Evolutionary conservation across 2,888 invertebrate species (phyloP), one percentile per base, ranked within the genome.

Genomic region (Nysson spinosus): DNA sequence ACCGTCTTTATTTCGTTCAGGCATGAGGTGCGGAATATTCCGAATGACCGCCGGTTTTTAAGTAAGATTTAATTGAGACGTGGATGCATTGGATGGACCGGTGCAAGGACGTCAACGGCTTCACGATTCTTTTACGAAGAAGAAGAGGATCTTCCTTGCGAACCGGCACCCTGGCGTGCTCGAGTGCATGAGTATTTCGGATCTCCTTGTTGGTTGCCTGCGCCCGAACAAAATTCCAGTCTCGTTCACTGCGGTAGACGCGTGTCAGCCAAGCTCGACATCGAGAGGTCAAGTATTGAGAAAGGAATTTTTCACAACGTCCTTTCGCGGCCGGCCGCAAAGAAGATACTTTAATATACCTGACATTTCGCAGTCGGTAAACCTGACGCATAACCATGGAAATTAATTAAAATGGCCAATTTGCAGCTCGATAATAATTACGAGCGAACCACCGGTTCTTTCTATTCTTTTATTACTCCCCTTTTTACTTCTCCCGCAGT

Each of bases 21-120:
- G 40, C 57, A 64, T 47, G 54, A 68, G 60, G 39, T 60, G 60
- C 35, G 32, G 60, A 61, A 60, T 42, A 51, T 60, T 46, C 50
- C 54, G 54, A 56, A 52, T 51, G 46, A 40, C 19, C 37, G 17
- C n/a, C 9, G 16, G 39, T 62, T 37, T 50, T 49, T 44, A 39
- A 58, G 35, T 34, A 30, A 22, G 46, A 46, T 72, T 75, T 73
- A 75, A 75, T 75, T 75, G 68, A 77, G 74, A 73, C 56, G 54
- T 54, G 58, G 50, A 54, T 54, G 43, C 43, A 52, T 34, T 34
- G 14, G 22, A 19, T 22, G 22, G 56, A 20, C 20, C 34, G 28
- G 26, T 32, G 54, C 69, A 72, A 66, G 74, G 62, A 37, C 74
- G 44, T 9, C 55, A 24, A 12, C 12, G 35, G 17, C 34, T 42